These are phyloP conservation scores for Sinocyclocheilus anophthalmus DNA, from an alignment of 2,113 vertebrate species.

Conservation along the genomic window DNA sequence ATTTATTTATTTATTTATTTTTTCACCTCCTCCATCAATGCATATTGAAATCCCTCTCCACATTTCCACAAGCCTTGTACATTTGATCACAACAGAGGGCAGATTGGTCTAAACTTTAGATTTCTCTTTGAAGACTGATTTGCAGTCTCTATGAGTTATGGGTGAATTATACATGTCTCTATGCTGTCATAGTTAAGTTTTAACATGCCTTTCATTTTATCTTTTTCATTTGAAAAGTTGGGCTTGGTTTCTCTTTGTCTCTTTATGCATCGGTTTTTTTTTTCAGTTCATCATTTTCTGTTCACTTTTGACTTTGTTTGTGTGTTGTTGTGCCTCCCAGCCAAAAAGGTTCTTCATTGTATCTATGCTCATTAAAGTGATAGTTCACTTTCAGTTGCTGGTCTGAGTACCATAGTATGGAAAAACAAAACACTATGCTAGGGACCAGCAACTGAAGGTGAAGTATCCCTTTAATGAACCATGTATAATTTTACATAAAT, in stretches of 20 bases:
- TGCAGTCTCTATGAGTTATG: slow-evolving; percentile 52
- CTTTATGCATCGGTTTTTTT: background rate
- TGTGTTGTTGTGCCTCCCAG: slow-evolving; percentile 20
- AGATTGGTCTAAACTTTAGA: slow-evolving; percentile 36
- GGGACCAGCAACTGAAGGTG: too few relatives aligned
- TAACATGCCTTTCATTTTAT: slow-evolving; percentile 39
- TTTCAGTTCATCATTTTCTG: background rate
- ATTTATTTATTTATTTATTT: background rate
- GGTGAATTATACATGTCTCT: slow-evolving; percentile 54
- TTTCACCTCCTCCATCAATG: background rate
- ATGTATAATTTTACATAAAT: slow-evolving; percentile 28
- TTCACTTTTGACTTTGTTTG: slow-evolving; percentile 19
- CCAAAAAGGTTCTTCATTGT: background rate
- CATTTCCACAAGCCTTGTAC: slow-evolving; percentile 16
- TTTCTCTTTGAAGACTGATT: slow-evolving; percentile 54
- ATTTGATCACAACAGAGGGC: slow-evolving; percentile 30
- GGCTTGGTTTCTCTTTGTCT: slow-evolving; percentile 6
- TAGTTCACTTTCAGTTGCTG: too few relatives aligned
- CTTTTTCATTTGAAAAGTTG: slow-evolving; percentile 28
- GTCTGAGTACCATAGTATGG: too few relatives aligned
- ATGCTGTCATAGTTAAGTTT: slow-evolving; percentile 32
- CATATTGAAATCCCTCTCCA: slow-evolving; percentile 6
- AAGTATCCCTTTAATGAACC: background rate
- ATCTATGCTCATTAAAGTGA: background rate
- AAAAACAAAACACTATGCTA: too few relatives aligned